These are phyloP conservation scores for Aleiodes alternator DNA, from an alignment of 2,888 invertebrate species.

Conservation along the genomic window DNA sequence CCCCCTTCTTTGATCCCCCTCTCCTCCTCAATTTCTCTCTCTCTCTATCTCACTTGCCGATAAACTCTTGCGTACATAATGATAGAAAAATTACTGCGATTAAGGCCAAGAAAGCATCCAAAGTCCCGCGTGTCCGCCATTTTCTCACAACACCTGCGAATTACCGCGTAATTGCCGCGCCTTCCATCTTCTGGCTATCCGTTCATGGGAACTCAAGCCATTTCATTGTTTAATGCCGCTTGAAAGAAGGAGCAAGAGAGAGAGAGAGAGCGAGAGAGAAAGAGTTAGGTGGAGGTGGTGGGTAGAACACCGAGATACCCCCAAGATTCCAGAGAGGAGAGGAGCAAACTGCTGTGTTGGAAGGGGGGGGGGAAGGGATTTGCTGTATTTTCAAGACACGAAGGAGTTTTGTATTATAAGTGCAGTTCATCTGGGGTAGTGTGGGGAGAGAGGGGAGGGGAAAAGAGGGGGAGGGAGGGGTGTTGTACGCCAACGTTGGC, in stretches of 20 bases:
- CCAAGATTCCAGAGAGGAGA: not conserved
- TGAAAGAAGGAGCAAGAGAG: constrained; percentile 21
- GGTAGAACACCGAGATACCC: constrained; percentile 2
- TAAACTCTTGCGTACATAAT: constrained; percentile 61
- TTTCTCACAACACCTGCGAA: constrained; percentile 74
- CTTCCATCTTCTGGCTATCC: constrained; percentile 63
- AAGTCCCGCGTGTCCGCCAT: constrained; percentile 64
- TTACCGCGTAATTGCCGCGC: constrained; percentile 73
- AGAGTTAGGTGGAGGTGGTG: no score
- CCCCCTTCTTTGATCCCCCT: constrained; percentile 55
- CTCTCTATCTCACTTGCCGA: constrained; percentile 27
- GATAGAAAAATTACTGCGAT: constrained; percentile 73
- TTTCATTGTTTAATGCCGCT: constrained; percentile 70
- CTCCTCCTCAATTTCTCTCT: not conserved
- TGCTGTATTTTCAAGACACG: constrained; percentile 29
- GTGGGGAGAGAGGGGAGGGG: no score
- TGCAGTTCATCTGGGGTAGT: constrained; percentile 7
- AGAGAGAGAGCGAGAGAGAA: constrained; percentile 3
- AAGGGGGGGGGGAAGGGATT: not conserved
- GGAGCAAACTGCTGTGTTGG: not conserved
- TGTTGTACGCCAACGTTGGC: constrained; percentile 43
- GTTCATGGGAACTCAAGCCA: constrained; percentile 70
- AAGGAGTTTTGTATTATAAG: constrained; percentile 36
- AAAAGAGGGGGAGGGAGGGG: not conserved
- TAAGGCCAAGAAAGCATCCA: constrained; percentile 71